These are phyloP conservation scores for Halyomorpha halys DNA, from an alignment of 1,140 invertebrate species.

Conservation along the genomic window DNA sequence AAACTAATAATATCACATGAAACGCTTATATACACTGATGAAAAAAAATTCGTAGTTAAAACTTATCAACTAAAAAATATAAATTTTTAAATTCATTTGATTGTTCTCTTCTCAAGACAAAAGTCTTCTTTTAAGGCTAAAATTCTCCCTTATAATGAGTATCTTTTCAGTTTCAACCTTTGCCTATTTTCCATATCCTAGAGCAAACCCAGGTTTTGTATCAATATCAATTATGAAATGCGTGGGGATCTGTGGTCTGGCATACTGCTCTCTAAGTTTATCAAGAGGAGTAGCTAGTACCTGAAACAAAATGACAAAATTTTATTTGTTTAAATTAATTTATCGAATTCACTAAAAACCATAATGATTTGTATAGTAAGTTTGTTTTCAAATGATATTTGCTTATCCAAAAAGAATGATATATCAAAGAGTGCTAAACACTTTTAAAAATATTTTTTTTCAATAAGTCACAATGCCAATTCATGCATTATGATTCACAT, in stretches of 20 bases:
- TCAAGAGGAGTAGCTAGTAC: constrained; percentile 23
- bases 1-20: too few relatives aligned
- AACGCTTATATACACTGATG: too few relatives aligned
- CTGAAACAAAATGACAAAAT: constrained; percentile 14
- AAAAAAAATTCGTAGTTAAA: too few relatives aligned
- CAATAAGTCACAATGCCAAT: too few relatives aligned
- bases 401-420: background rate
- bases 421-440: background rate
- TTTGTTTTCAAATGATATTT: background rate
- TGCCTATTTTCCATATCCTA: constrained; percentile 30
- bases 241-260: background rate
- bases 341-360: too few relatives aligned
- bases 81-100: too few relatives aligned
- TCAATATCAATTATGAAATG: constrained; percentile 24
- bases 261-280: constrained; percentile 22
- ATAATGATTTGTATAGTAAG: background rate
- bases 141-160: too few relatives aligned
- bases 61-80: too few relatives aligned
- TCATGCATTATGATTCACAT: background rate
- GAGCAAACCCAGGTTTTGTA: constrained; percentile 30
- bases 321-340: background rate
- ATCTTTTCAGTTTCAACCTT: too few relatives aligned
- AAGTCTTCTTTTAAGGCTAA: too few relatives aligned
- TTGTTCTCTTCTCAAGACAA: too few relatives aligned
- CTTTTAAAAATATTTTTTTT: too few relatives aligned